Base-by-base conservation (phyloP, 2,888 invertebrate genomes). In the Xylocampa areola region DNA sequence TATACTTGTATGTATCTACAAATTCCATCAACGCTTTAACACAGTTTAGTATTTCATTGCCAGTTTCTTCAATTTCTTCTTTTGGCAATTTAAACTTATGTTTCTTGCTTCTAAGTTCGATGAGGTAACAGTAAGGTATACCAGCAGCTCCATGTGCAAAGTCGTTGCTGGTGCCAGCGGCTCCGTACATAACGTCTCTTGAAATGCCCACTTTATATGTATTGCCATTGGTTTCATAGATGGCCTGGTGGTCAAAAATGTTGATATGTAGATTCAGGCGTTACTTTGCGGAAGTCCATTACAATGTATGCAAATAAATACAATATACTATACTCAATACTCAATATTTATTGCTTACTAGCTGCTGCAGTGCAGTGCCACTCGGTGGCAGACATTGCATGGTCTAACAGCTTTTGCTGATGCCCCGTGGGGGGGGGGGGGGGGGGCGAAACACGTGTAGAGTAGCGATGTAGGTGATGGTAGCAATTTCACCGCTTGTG, bases 181-280 rank as follows among this genome's bases (percentile, higher is more conserved):
- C 92, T 6, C 83, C 84, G 45, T 91, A 91, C 90, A 93, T 90
- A 0, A 92, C 88, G 37, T 92, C 92, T 57, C 82, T 87, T 2
- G 92, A 92, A 68, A 90, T 84, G 8, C 92, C 92, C 10, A 92
- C 92, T 66, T 90, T 92, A 65, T 93, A 93, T 1, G 78, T 90
- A 37, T 85, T 88, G 1, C 91, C 89, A 59, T 79, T 88, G n/a
- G 81, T 80, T 4, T 87, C 70, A 55, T 84, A 84, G 44, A 93
- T 93, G 17, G 91, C 91, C 92, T 93, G 66, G 27, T 50, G 6
- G 14, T 32, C 19, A 7, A 8, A 41, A 61, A 50, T n/a, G 7
- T n/a, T 4, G 21, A 21, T 21, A 21, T 21, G 10, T 7, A n/a
- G 23, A 16, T 33, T n/a, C n/a, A n/a, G n/a, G n/a, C n/a, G n/a